Evolutionary conservation across 2,113 vertebrate genomes (phyloP).

Genomic region (rat (Rattus norvegicus)): DNA sequence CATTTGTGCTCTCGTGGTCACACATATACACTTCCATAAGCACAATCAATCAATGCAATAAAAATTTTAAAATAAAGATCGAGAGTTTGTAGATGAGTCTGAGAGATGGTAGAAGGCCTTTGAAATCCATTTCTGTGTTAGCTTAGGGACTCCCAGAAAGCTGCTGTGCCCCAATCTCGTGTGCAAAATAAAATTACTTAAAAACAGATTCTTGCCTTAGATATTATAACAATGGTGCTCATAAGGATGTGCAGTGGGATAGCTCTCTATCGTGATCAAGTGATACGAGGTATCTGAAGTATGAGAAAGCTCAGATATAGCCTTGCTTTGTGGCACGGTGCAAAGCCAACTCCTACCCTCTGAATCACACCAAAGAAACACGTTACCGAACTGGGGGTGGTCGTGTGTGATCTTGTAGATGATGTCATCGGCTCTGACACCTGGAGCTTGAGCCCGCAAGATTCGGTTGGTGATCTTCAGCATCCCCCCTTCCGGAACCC

Average conservation of each 20-base stretch:
- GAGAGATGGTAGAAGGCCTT: background rate
- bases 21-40: background rate
- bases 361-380: background rate
- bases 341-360: background rate
- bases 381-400: conserved; percentile 91
- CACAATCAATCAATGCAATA: background rate
- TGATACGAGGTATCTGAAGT: background rate
- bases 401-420: conserved; percentile 90
- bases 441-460: conserved; percentile 87
- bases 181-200: conserved; percentile 17
- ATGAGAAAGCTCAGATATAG: background rate
- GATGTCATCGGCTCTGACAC: conserved; percentile 87
- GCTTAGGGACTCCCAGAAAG: background rate
- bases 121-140: conserved; percentile 3
- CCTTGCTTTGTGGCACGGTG: background rate
- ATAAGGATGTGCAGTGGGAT: background rate
- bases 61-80: background rate
- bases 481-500: conserved; percentile 97
- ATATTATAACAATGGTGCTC: background rate
- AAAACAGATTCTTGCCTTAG: background rate
- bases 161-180: background rate
- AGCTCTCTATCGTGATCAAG: background rate
- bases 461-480: conserved; percentile 92
- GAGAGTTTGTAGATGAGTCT: background rate
- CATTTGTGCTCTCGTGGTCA: background rate